phyloP scores from a whole-genome alignment of 2,888 invertebrate genomes.

The Cephus pygmeus region DNA sequence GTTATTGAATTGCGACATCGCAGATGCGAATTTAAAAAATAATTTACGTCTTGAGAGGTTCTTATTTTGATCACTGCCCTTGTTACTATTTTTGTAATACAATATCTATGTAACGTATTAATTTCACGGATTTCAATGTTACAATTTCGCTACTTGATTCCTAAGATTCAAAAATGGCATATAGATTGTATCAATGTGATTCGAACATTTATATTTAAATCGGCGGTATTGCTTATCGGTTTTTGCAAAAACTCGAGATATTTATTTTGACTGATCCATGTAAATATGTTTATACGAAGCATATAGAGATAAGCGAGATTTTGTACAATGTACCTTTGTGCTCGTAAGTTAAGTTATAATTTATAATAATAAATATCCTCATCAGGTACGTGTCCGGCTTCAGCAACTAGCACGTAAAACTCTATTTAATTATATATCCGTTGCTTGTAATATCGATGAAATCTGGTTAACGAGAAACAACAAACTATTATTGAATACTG shows the following conservation, averaged over 20 bases:
- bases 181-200: neutral
- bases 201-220: neutral
- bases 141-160: neutral
- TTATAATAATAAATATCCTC: conserved; percentile 22
- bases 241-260: conserved; percentile 3
- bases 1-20: neutral
- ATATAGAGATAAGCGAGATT: conserved; percentile 36
- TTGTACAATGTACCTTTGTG: conserved; percentile 46
- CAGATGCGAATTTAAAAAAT: neutral
- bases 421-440: conserved; percentile 11
- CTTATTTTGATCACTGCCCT: neutral
- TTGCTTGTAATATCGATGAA: neutral
- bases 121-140: neutral
- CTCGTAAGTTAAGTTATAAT: conserved; percentile 28
- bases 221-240: neutral
- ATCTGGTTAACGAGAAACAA: neutral
- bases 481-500: neutral
- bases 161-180: neutral
- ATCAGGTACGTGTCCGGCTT: conserved; percentile 28
- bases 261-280: conserved; percentile 13
- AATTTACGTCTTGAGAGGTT: neutral
- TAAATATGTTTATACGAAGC: conserved; percentile 16
- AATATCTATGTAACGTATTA: neutral
- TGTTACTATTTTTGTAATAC: neutral
- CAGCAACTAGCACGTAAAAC: conserved; percentile 23